Base-by-base conservation (phyloP, 2,888 invertebrate genomes). In the Drosophila tanythrix region DNA sequence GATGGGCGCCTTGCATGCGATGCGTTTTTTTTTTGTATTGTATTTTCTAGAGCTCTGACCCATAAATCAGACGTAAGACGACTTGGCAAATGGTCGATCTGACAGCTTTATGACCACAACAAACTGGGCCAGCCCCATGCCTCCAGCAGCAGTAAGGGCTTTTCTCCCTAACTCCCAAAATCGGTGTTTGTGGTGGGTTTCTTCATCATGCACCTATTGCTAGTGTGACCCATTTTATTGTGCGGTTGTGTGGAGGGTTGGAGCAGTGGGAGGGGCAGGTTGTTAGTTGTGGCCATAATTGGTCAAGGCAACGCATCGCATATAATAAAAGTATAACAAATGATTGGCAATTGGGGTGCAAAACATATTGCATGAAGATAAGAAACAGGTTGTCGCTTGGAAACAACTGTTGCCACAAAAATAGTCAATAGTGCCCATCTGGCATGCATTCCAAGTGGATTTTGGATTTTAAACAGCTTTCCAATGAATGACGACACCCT, bases 31-130 rank as follows among this genome's bases (percentile, higher is more conserved):
- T 51, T 8, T 27, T 62, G 33, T n/a, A 13, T 11, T 36, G 57
- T n/a, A 29, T 25, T 35, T 18, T 58, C 13, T 38, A 11, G 46
- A 43, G 29, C 52, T 10, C 53, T 46, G 79, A 59, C 66, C 60
- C 74, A 89, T 89, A 84, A 84, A 84, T 84, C 79, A 83, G 59
- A 70, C 76, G 67, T 68, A 68, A 67, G 70, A 74, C 81, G 63
- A 72, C 81, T 79, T 83, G 74, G 84, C 74, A 62, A 86, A 74
- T 83, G 89, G 84, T 53, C 58, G 74, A 43, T 31, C 48, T 56
- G 87, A 89, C 89, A 87, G 87, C 81, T 89, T 84, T 83, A 84
- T 83, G 83, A 65, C 84, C 89, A 83, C 83, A 81, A 75, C 71
- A 78, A 75, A 76, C 51, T 80, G 79, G 74, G 79, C 69, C 79